Evolutionary conservation across 2,113 vertebrate genomes (phyloP).

Genomic region (Sinocyclocheilus anshuiensis): DNA sequence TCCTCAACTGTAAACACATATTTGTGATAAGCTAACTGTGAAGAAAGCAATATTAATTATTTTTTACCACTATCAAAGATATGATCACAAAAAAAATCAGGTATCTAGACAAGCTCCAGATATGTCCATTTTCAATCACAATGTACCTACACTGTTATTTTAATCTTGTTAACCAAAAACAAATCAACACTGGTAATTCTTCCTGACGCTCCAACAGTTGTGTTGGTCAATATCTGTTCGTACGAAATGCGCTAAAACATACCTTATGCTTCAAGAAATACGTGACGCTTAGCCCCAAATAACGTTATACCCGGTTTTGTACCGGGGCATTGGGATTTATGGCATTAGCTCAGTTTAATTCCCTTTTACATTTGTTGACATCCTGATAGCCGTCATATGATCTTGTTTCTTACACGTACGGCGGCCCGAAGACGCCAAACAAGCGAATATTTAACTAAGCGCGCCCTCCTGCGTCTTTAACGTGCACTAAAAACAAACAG

Average conservation of each 20-base stretch:
- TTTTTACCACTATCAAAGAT: background rate
- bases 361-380: conserved; percentile 59
- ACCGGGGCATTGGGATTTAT: background rate
- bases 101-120: background rate
- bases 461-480: conserved; percentile 31
- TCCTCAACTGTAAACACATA: background rate
- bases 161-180: background rate
- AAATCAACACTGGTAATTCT: background rate
- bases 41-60: background rate
- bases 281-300: background rate
- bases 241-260: background rate
- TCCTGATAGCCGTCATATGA: conserved; percentile 60
- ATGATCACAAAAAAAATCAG: background rate
- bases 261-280: conserved; percentile 32
- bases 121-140: background rate
- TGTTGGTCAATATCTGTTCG: background rate
- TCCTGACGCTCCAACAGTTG: background rate
- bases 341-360: background rate
- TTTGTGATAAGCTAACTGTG: background rate
- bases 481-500: background rate
- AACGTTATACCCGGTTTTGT: background rate
- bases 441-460: background rate
- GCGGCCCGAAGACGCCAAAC: conserved; percentile 55
- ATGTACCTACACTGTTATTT: background rate
- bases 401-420: conserved; percentile 29